Evolutionary conservation across 2,113 vertebrate genomes (phyloP), one percentile per base, ranked within the genome.

Genomic region (Lycaon pictus): DNA sequence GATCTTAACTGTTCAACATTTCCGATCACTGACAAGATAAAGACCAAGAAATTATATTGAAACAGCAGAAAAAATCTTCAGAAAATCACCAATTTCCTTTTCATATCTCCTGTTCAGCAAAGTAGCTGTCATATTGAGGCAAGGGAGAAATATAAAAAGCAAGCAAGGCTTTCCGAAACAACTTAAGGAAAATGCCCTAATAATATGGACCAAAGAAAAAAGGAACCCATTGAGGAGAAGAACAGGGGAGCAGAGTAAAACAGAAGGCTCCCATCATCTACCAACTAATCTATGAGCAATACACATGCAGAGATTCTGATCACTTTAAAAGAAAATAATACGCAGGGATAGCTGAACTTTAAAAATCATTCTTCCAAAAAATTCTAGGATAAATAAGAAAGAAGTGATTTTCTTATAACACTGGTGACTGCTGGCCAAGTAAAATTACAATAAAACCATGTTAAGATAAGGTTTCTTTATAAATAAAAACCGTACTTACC

Each of bases 401-500:
- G 7, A 82, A 76, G 65, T 94, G 32, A 74, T 82, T 77, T 65
- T 84, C 48, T 93, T 6, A 3, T 35, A 89, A 92, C 16, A 89
- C 0, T 32, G 22, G 51, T 93, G 17, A 95, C 37, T 35, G 82
- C 67, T 93, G 60, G 20, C 83, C 79, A 96, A 90, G 48, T 71
- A 94, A 95, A 96, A 96, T n/a, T 67, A 94, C 60, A 17, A 93
- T 72, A 55, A 96, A 90, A 94, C 12, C 35, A 96, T 71, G 80
- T 95, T 81, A 93, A 93, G 63, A 43, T 90, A 87, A 72, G 29
- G 5, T 92, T 83, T 89, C 62, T 80, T 90, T 90, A 87, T 37
- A 94, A 93, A 86, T 92, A 63, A 96, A 95, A 89, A 90, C 23
- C 13, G 96, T 29, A 99, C 99, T 99, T 98, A 99, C 99, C 99